Evolutionary conservation across 2,888 invertebrate species (phyloP), one percentile per base, ranked within the genome.

Genomic region (Deilephila porcellus): DNA sequence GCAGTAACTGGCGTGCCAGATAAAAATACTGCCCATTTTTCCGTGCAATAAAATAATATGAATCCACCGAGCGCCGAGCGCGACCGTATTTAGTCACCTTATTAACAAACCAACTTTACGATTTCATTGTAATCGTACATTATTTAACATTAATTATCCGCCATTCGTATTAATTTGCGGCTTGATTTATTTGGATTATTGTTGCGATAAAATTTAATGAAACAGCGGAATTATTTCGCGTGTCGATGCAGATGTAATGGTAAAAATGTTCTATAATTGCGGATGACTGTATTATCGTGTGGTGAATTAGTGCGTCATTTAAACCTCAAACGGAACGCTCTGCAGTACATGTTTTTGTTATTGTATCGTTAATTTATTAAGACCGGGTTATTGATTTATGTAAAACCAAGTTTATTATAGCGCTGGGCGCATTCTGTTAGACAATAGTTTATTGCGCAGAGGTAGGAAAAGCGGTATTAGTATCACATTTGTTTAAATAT

Each of bases 101-200:
- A 67, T 52, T 67, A 67, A 67, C 52, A 67, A 25, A 67, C 67
- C 52, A 25, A 67, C 67, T 67, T 67, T 52, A 25, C 67, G 45
- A 52, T 52, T 52, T 17, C 25, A 67, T 67, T 67, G 20, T 67
- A 17, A 14, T 67, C 52, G 20, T 67, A 17, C 20, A 52, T 60
- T 60, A 60, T 67, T 45, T 25, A 52, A 45, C 67, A 67, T 67
- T 67, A 67, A 67, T 67, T 67, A 67, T 67, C 45, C 25, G 17
- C 14, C 45, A 25, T 67, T 67, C 17, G 52, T 67, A 67, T 67
- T 67, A 52, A 64, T 52, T 67, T 14, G 67, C 6, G 67, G 67
- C 25, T 25, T 67, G 67, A 67, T 67, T 52, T 67, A 67, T 67
- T 67, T 25, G 45, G 52, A 52, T 67, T 67, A 67, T 67, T 67